These are phyloP conservation scores for Mimumesa dahlbomi DNA, from an alignment of 2,888 invertebrate species.

Conservation along the genomic window DNA sequence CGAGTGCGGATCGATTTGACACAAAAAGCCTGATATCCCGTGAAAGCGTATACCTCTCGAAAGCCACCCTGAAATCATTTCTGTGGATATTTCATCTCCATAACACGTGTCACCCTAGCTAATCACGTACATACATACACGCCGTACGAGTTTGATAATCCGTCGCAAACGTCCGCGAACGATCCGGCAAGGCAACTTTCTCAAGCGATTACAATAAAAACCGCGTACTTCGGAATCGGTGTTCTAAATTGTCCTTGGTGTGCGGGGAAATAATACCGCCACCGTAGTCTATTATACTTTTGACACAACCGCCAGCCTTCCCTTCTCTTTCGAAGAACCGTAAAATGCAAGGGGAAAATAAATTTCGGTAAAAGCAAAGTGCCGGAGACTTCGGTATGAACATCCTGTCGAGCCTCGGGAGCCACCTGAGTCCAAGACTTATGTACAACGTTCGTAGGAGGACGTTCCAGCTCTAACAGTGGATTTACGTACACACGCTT, in stretches of 20 bases:
- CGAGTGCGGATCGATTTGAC: conserved; percentile 68
- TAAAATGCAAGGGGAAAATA: conserved; percentile 58
- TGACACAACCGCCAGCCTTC: conserved; percentile 11
- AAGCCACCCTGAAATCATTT: conserved; percentile 57
- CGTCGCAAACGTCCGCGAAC: not conserved
- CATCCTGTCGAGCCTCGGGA: conserved; percentile 61
- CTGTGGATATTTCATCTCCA: conserved; percentile 43
- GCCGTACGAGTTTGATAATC: conserved; percentile 2
- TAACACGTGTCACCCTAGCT: conserved; percentile 54
- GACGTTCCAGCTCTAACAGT: conserved; percentile 35
- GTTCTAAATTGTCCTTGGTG: not conserved
- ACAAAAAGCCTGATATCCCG: conserved; percentile 62
- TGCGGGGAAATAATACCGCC: not conserved
- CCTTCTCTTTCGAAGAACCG: conserved; percentile 21
- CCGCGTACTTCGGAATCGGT: not conserved
- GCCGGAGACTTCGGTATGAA: conserved; percentile 65
- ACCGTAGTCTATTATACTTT: conserved; percentile 30
- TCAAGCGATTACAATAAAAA: not conserved
- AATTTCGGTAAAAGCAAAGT: conserved; percentile 75
- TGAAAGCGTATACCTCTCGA: conserved; percentile 47
- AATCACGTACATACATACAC: conserved; percentile 47
- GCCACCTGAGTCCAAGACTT: conserved; percentile 74
- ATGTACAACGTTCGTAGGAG: conserved; percentile 48
- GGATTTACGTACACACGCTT: conserved; percentile 52
- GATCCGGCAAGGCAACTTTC: too few relatives aligned